Evolutionary conservation across 2,113 vertebrate species (phyloP).

Genomic region (Chitala chitala): DNA sequence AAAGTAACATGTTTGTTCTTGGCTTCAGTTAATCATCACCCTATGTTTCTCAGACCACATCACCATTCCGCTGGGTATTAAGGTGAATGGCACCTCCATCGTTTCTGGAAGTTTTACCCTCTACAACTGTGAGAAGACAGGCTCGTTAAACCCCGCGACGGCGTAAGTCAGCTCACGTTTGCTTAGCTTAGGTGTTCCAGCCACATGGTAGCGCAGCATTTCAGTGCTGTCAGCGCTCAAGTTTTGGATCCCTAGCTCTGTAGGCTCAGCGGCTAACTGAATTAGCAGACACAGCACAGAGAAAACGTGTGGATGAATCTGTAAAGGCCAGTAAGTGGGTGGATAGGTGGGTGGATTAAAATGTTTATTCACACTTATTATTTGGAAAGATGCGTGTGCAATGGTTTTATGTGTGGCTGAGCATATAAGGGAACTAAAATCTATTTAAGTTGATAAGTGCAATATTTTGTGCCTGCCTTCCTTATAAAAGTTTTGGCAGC

Average conservation of each 20-base stretch:
- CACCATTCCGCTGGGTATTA: conserved; percentile 71
- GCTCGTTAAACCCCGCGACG: conserved; percentile 69
- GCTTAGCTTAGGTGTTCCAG: too few species aligned
- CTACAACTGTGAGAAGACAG: conserved; percentile 83
- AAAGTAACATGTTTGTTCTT: not conserved
- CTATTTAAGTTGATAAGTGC: not conserved
- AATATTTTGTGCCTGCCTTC: not conserved
- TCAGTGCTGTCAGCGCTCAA: not conserved
- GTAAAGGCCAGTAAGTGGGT: not conserved
- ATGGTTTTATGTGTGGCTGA: not conserved
- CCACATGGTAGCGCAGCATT: too few species aligned
- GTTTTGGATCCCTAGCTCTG: not conserved
- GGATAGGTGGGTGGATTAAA: not conserved
- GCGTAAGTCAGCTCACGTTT: conserved; percentile 88
- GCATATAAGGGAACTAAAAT: not conserved
- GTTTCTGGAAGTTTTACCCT: conserved; percentile 82
- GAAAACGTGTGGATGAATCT: not conserved
- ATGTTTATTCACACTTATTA: conserved; percentile 2
- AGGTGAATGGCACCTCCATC: conserved; percentile 75
- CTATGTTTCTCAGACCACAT: conserved; percentile 76
- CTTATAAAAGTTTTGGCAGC: not conserved
- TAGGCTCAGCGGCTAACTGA: not conserved
- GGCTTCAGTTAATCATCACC: not conserved
- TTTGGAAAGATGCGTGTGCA: not conserved
- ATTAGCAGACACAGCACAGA: not conserved